Evolutionary conservation across 2,797 vertebrate species (phyloP).

Genomic region (Eulemur coronatus): DNA sequence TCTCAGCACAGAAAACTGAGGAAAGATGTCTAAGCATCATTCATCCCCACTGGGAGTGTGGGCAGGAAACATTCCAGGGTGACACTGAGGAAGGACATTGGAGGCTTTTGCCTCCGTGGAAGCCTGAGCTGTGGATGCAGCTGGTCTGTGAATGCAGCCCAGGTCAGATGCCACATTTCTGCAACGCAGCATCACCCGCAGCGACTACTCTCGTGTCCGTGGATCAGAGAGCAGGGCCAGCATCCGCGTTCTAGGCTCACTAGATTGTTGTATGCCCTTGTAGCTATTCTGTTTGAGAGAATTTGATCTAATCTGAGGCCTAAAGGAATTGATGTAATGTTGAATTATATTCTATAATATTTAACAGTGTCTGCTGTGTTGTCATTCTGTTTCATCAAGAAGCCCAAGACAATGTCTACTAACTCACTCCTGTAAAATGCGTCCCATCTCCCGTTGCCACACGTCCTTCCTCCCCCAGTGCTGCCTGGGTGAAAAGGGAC

Average conservation of each 20-base stretch:
- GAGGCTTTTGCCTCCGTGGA: neutral
- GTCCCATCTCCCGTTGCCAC: neutral
- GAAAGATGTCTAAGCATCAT: neutral
- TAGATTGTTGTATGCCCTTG: neutral
- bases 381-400: neutral
- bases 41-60: too few species aligned
- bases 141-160: too few species aligned
- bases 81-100: neutral
- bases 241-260: accelerated
- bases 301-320: neutral
- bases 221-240: neutral
- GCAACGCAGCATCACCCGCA: neutral
- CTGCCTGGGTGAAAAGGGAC: neutral
- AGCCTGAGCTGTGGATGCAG: neutral
- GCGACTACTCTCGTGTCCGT: accelerated
- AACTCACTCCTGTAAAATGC: neutral
- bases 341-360: neutral
- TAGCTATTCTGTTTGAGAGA: neutral
- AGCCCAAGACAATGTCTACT: neutral
- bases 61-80: accelerated
- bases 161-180: neutral
- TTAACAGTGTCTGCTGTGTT: neutral
- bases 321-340: neutral
- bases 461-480: accelerated
- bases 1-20: neutral